Conservation (phyloP, 2,797 vertebrate genomes). For the Tangara arthus region DNA sequence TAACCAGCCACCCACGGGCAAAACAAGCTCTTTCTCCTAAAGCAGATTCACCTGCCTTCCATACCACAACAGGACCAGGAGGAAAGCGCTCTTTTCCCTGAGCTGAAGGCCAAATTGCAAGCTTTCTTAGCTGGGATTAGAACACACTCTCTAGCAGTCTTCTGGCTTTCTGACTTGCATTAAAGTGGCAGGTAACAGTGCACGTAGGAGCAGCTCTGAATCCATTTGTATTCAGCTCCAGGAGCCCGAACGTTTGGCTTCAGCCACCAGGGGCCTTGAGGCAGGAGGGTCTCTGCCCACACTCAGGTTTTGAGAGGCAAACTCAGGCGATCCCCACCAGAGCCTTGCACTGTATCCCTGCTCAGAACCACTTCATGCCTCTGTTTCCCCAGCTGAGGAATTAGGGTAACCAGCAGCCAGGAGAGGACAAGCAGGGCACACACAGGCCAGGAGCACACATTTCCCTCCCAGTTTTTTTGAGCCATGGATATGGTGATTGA, state of each 20-base stretch:
- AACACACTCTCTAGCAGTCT: neutral
- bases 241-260: neutral
- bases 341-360: neutral
- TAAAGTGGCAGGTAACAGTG: neutral
- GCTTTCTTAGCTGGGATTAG: neutral
- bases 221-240: neutral
- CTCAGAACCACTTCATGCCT: neutral
- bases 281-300: neutral
- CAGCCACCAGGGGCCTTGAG: neutral
- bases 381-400: neutral
- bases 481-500: neutral
- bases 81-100: neutral
- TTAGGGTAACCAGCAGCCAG: neutral
- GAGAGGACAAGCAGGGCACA: fast-evolving
- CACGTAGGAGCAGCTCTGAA: fast-evolving
- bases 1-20: neutral
- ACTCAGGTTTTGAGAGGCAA: neutral
- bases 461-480: neutral
- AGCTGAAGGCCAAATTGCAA: neutral
- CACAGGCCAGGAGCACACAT: neutral
- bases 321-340: neutral
- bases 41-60: neutral
- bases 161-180: neutral
- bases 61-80: neutral
- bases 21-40: neutral